Conservation (phyloP, 2,888 invertebrate genomes). For the Nezara viridula region DNA sequence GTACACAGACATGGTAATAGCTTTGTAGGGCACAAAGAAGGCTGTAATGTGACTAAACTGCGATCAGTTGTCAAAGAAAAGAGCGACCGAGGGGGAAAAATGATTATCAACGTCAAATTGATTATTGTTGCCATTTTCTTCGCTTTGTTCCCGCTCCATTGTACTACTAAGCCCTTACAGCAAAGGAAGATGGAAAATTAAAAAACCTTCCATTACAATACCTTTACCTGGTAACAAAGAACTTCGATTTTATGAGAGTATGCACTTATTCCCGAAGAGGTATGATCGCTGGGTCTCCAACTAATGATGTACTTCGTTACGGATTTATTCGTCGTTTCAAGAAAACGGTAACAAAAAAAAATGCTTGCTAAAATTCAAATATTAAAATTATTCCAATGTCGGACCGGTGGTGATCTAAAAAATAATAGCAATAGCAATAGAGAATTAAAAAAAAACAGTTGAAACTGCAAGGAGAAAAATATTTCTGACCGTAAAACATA, state of each 20-base stretch:
- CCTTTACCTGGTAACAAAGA: conserved; percentile 54
- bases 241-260: conserved; percentile 53
- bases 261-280: conserved; percentile 19
- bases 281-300: neutral
- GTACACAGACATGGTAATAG: conserved; percentile 63
- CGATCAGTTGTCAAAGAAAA: conserved; percentile 65
- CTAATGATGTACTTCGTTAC: neutral
- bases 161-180: conserved; percentile 64
- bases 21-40: conserved; percentile 63
- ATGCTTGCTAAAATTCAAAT: too few relatives aligned
- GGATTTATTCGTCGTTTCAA: neutral
- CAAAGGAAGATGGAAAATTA: conserved; percentile 63
- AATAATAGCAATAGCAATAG: too few relatives aligned
- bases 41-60: conserved; percentile 64
- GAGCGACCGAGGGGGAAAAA: conserved; percentile 63
- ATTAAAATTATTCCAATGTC: too few relatives aligned
- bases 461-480: too few relatives aligned
- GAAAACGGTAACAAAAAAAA: neutral
- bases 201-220: conserved; percentile 57
- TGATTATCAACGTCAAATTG: conserved; percentile 65
- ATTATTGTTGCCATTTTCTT: conserved; percentile 65
- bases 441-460: too few relatives aligned
- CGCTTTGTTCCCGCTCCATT: conserved; percentile 64
- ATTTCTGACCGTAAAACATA: too few relatives aligned
- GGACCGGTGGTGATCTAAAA: too few relatives aligned